Evolutionary conservation across 2,797 vertebrate genomes (phyloP), one percentile per base, ranked within the genome.

Genomic region (Poliocrania exsul): DNA sequence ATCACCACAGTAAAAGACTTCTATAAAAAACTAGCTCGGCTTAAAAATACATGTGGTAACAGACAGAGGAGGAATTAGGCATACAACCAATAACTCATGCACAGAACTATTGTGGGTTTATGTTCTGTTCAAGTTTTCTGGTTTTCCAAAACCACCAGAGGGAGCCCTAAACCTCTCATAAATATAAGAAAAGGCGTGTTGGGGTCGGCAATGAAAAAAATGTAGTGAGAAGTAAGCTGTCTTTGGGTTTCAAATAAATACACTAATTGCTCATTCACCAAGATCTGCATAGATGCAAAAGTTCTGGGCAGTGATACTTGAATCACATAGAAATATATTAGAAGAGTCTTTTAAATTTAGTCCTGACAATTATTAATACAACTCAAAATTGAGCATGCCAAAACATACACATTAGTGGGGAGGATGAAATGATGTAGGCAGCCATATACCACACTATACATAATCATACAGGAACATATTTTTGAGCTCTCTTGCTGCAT

Each of bases 81-180:
- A 56, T 6, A 19, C 5, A 70, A 23, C 12, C 0, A 0, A 13
- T 74, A 81, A 58, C 9, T 31, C 20, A 5, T 4, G 19, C 64
- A 60, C 31, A 16, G n/a, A 80, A n/a, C 29, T 49, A 21, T 38
- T 33, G 23, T 0, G 44, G 31, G 35, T 53, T 77, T 71, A 65
- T 1, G 3, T 28, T 65, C 24, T 77, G n/a, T 51, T 25, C 31
- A 37, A 24, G 38, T 5, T 67, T 74, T 71, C 12, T 38, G 21
- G 7, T 53, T 92, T 84, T 54, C 35, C 64, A 61, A 88, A 35
- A 40, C 93, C 96, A 81, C 91, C 81, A 97, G 96, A 92, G 94
- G 96, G 96, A 95, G 94, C 84, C 69, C 69, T 1, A 87, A 71
- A 83, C 50, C 73, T 42, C 95, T 86, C 61, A 37, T 46, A 88